These are phyloP conservation scores for Caenorhabditis virilis DNA, from an alignment of 2,888 invertebrate genomes.

Conservation along the genomic window DNA sequence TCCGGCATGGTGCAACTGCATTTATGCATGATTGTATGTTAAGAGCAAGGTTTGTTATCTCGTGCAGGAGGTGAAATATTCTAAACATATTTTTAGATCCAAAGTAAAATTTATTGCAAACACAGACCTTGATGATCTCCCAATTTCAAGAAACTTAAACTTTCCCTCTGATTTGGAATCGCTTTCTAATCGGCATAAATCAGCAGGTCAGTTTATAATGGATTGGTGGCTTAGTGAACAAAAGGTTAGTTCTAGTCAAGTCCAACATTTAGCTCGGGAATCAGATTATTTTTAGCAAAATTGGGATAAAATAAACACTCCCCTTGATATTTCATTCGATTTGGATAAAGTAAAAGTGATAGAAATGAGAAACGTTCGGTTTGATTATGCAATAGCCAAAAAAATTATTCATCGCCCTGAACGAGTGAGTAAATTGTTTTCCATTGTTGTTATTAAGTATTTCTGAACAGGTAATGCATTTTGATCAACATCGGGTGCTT, in stretches of 20 bases:
- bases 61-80: not conserved
- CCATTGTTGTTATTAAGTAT: too few relatives aligned
- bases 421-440: slow-evolving; percentile 6
- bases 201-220: slow-evolving; percentile 10
- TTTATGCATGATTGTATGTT: slow-evolving; percentile 30
- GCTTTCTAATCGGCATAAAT: not conserved
- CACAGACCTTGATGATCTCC: slow-evolving; percentile 25
- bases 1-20: slow-evolving; percentile 17
- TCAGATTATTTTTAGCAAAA: slow-evolving; percentile 1
- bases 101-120: slow-evolving; percentile 26
- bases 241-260: slow-evolving; percentile 4
- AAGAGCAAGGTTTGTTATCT: slow-evolving; percentile 5
- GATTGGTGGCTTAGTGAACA: slow-evolving; percentile 11
- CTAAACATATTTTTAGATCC: slow-evolving; percentile 8
- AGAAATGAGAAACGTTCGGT: not conserved
- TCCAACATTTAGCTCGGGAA: not conserved
- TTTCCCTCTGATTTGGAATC: slow-evolving; percentile 5
- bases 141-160: slow-evolving; percentile 4
- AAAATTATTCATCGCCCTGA: slow-evolving; percentile 36
- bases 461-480: slow-evolving; percentile 1
- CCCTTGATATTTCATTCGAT: slow-evolving; percentile 1
- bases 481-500: slow-evolving; percentile 15
- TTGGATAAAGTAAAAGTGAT: slow-evolving; percentile 3
- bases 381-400: slow-evolving; percentile 18
- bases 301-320: slow-evolving; percentile 9